Base-by-base conservation (phyloP, 64 coral and sea anemone genomes). In the Exaiptasia diaphana region DNA sequence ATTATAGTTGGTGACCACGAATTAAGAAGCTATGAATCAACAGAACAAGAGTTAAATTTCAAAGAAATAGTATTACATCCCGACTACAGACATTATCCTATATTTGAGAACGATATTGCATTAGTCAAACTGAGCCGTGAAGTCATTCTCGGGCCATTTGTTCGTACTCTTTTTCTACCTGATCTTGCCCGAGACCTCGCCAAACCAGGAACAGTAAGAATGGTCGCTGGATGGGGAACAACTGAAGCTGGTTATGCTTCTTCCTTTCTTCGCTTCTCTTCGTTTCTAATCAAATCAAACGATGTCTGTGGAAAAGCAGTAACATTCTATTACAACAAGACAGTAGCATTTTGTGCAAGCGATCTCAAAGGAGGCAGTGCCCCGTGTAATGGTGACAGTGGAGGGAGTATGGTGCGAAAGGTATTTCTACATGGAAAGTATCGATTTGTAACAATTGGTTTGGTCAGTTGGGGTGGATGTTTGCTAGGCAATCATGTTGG, bases 381-480 rank as follows among this genome's bases (percentile, higher is more conserved):
- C 29, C 53, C 43, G 0, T 83, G 80, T 49, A 17, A 27, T 18
- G 81, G 81, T 22, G 81, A 83, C 58, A 71, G 64, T 23, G 81
- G 81, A 11, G 81, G 81, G 4, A 42, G 15, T 41, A 40, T 71
- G 0, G 67, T 71, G 15, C 31, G 36, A 8, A 42, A 71, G 41
- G 67, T 38, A 41, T 41, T n/a, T 23, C 38, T 33, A 8, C 12
- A 26, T 10, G 21, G 65, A 17, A 24, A 6, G 27, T 42, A 83
- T 21, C 67, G 67, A 58, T 83, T 64, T 64, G 39, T 17, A 12
- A 24, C 32, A 8, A 36, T 55, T 40, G 81, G 81, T 11, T 11
- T 83, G 4, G 50, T 73, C 49, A 83, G 81, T 33, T 83, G 81
- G 81, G 81, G 81, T 6, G 50, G 67, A 27, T 83, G 81, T 34